These are phyloP conservation scores for Gambusia yucatana DNA, from an alignment of 2,797 vertebrate species.

Conservation along the genomic window DNA sequence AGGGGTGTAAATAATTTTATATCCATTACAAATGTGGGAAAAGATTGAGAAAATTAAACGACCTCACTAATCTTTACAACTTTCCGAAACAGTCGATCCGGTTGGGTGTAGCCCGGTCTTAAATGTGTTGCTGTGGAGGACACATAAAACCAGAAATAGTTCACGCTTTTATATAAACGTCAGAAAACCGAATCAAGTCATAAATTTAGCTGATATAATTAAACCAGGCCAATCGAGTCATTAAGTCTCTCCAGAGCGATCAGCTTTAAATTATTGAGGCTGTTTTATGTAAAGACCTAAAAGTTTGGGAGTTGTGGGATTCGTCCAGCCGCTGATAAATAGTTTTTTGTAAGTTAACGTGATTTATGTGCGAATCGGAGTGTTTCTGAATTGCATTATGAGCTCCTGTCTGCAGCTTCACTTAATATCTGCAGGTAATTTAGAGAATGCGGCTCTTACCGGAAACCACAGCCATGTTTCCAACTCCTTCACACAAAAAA, in stretches of 20 bases:
- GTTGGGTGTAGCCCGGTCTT: not conserved
- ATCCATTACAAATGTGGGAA: not conserved
- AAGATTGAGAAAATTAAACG: not conserved
- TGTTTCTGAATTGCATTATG: slow-evolving; percentile 1
- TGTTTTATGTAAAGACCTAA: not conserved
- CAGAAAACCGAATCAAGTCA: not conserved
- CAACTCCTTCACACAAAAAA: not conserved
- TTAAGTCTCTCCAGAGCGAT: not conserved
- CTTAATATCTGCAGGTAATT: slow-evolving; percentile 8
- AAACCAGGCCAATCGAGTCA: not conserved
- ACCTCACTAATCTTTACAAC: not conserved
- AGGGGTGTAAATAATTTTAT: not conserved
- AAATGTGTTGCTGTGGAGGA: not conserved
- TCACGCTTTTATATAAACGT: not conserved
- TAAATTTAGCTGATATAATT: not conserved
- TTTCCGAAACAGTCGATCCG: not conserved
- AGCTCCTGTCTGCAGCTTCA: not conserved
- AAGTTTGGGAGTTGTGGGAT: slow-evolving; percentile 2
- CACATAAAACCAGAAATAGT: not conserved
- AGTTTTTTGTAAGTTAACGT: not conserved
- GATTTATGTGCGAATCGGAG: not conserved
- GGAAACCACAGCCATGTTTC: not conserved
- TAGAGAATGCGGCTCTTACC: not conserved
- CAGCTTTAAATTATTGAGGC: not conserved
- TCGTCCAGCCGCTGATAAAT: slow-evolving; percentile 1